Percentiles rank a stretch among this genome's conserved stretches.
Conservation (phyloP, 2,113 vertebrate species). For the Polyodon spathula region DNA sequence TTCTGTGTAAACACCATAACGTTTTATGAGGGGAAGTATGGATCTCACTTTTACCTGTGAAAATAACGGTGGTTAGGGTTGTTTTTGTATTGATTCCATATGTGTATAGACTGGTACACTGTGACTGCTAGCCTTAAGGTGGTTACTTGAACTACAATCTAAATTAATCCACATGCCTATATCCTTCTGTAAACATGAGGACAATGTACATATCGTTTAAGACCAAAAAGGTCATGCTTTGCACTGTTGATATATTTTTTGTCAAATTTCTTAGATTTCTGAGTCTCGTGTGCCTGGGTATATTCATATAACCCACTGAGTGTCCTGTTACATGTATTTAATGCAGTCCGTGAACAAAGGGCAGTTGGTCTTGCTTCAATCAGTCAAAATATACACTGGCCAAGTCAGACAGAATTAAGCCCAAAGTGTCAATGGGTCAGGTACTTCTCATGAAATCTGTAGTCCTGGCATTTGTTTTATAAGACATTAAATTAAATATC, state of each 20-base stretch:
- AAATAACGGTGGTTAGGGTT: conserved; percentile 34
- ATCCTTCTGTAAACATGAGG: conserved; percentile 21
- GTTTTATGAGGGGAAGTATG: conserved; percentile 65
- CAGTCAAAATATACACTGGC: too few relatives aligned
- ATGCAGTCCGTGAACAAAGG: too few relatives aligned
- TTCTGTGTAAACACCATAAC: conserved; percentile 62
- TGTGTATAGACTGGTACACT: conserved; percentile 13
- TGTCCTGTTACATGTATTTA: too few relatives aligned
- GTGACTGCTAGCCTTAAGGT: conserved; percentile 10
- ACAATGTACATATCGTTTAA: conserved; percentile 11
- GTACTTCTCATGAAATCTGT: too few relatives aligned
- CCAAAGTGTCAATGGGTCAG: too few relatives aligned
- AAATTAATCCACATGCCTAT: conserved; percentile 12
- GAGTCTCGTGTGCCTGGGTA: conserved; percentile 17
- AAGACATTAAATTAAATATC: too few relatives aligned
- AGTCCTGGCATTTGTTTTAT: too few relatives aligned
- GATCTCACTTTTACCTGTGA: conserved; percentile 51
- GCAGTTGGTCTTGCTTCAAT: too few relatives aligned
- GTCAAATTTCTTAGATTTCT: conserved; percentile 30
- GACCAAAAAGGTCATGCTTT: conserved; percentile 18
- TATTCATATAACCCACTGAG: too few relatives aligned
- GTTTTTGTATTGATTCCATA: conserved; percentile 37
- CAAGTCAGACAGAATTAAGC: too few relatives aligned
- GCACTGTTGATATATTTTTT: conserved; percentile 21
- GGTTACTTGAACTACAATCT: conserved; percentile 3